Conservation (phyloP, 64 coral and sea anemone species). For the Montipora capricornis region DNA sequence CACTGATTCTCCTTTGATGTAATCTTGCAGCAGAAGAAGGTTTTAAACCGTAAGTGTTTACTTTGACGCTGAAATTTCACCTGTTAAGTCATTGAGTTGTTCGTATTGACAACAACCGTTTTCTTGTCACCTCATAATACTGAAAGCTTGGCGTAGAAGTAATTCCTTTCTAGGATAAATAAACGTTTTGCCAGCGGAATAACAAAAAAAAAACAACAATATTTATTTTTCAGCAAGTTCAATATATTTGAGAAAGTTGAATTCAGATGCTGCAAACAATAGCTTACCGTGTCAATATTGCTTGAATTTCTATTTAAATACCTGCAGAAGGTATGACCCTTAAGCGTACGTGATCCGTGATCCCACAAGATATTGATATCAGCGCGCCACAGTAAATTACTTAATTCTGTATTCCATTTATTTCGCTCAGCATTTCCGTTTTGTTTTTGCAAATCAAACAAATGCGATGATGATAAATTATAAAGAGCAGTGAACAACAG, state of each 20-base stretch:
- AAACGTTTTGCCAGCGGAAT: not conserved
- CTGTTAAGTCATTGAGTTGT: not conserved
- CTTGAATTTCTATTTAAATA: not conserved
- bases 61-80: slow-evolving; percentile 6
- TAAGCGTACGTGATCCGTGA: not conserved
- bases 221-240: not conserved
- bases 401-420: not conserved
- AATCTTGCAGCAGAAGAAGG: not conserved
- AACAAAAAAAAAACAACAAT: not conserved
- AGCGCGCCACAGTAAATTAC: not conserved
- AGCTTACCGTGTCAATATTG: slow-evolving; percentile 2
- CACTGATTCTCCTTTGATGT: not conserved
- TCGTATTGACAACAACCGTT: not conserved
- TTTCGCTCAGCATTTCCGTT: no score
- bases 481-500: no score
- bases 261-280: not conserved
- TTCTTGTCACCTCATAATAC: not conserved
- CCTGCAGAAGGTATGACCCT: not conserved
- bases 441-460: no score
- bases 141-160: not conserved
- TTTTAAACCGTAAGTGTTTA: not conserved
- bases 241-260: not conserved
- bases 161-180: not conserved
- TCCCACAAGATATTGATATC: not conserved
- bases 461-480: no score